Evolutionary conservation across 92 coral and sea anemone genomes (phyloP).

Genomic region (Virgularia gustaviana): DNA sequence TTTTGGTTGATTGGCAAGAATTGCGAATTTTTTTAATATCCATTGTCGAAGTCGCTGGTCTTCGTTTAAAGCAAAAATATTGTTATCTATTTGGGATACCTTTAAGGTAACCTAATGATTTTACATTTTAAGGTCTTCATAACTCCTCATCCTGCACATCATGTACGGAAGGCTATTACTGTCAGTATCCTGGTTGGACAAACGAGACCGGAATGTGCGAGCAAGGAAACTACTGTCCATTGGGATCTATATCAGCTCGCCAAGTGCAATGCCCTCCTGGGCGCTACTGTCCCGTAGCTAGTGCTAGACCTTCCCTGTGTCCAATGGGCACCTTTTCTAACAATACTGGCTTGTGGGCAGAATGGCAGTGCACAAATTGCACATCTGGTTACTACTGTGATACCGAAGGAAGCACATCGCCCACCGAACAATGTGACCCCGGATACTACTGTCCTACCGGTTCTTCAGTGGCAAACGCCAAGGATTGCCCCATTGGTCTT

Average conservation of each 20-base stretch:
- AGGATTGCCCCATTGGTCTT: constrained; percentile 80
- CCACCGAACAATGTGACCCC: constrained; percentile 72
- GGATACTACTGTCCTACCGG: constrained; percentile 91
- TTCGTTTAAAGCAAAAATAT: background rate
- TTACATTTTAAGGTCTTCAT: constrained; percentile 59
- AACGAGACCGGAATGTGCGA: constrained; percentile 72
- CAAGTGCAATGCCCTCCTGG: constrained; percentile 75
- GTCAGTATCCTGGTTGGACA: constrained; percentile 72
- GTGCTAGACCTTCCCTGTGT: constrained; percentile 67
- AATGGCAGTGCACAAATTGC: constrained; percentile 74
- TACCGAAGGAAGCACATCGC: constrained; percentile 61
- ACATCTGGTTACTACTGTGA: constrained; percentile 84
- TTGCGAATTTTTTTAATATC: background rate
- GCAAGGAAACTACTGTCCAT: constrained; percentile 72
- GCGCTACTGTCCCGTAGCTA: constrained; percentile 78
- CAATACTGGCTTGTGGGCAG: constrained; percentile 69
- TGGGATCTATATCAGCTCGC: constrained; percentile 55
- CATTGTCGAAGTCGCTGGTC: background rate
- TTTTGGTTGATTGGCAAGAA: too few relatives aligned
- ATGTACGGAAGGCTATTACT: constrained; percentile 82
- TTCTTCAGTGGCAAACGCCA: constrained; percentile 61
- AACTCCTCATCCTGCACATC: constrained; percentile 75
- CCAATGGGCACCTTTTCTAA: constrained; percentile 83
- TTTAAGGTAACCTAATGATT: background rate
- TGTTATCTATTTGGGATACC: too few relatives aligned